These are phyloP conservation scores for Lepidocyrtinus sp. DNA, from an alignment of 2,888 invertebrate genomes.

Conservation along the genomic window DNA sequence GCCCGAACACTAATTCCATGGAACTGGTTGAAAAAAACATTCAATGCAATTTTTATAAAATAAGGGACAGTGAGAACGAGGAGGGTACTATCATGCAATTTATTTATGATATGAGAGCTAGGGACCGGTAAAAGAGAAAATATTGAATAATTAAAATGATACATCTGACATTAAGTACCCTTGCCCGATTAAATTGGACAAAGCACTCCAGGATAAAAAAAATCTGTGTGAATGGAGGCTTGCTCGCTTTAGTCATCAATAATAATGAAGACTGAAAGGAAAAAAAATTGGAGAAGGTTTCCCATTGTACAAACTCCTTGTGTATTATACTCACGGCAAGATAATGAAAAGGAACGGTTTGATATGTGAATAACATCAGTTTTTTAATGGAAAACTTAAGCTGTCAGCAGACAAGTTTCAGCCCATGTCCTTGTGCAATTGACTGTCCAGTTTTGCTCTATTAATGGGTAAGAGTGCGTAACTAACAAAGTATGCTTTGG, in stretches of 20 bases:
- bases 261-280: not conserved
- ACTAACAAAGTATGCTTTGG: conserved; percentile 48
- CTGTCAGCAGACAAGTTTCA: conserved; percentile 42
- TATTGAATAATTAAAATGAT: conserved; percentile 59
- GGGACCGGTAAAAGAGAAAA: conserved; percentile 23
- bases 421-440: conserved; percentile 18
- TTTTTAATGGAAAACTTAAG: conserved; percentile 43
- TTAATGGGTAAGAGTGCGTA: conserved; percentile 43
- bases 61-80: not conserved
- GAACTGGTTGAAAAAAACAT: no score
- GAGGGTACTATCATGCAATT: not conserved
- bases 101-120: conserved; percentile 17
- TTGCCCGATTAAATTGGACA: conserved; percentile 56
- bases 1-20: not conserved
- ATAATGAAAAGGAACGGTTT: conserved; percentile 15
- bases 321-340: not conserved
- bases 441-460: conserved; percentile 42
- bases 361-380: conserved; percentile 36
- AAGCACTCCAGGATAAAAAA: conserved; percentile 34
- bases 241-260: conserved; percentile 10
- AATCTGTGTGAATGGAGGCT: conserved; percentile 34
- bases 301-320: conserved; percentile 13
- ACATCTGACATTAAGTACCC: conserved; percentile 58
- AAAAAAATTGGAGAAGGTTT: not conserved
- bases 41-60: no score